phyloP scores from a whole-genome alignment of 2,113 vertebrate genomes.

The Podiceps cristatus region DNA sequence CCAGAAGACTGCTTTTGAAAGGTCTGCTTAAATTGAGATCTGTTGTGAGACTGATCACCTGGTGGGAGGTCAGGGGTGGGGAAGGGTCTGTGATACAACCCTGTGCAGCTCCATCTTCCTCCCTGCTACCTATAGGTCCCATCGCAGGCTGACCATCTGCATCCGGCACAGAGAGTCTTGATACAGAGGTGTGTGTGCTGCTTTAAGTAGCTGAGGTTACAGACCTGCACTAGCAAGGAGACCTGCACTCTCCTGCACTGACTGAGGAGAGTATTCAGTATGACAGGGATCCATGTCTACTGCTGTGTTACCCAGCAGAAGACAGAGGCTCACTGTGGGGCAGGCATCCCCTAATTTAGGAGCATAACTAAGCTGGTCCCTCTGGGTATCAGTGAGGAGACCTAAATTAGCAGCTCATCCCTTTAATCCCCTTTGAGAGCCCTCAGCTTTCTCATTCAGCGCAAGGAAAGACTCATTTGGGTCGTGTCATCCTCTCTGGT shows the following conservation, averaged over 20 bases:
- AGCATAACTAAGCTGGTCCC: neutral
- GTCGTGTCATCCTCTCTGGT: neutral
- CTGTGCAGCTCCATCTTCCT: neutral
- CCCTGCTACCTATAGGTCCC: neutral
- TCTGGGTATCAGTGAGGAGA: neutral
- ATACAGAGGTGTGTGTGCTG: neutral
- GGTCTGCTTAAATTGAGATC: neutral
- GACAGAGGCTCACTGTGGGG: neutral
- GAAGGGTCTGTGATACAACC: neutral
- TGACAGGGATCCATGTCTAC: neutral
- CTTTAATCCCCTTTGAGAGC: neutral
- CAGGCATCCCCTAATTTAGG: neutral
- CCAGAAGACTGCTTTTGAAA: neutral
- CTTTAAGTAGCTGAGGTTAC: neutral
- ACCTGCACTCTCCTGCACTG: no score
- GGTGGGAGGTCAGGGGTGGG: neutral
- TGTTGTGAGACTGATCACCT: neutral
- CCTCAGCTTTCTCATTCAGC: neutral
- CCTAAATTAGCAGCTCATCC: neutral
- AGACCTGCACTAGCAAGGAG: neutral
- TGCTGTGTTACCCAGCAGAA: neutral
- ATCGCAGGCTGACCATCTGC: neutral
- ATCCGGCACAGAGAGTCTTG: rapidly evolving
- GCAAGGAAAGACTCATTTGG: neutral
- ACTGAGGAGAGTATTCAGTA: neutral